Evolutionary conservation across 2,113 vertebrate genomes (phyloP).

Genomic region (Heterochromis multidens): DNA sequence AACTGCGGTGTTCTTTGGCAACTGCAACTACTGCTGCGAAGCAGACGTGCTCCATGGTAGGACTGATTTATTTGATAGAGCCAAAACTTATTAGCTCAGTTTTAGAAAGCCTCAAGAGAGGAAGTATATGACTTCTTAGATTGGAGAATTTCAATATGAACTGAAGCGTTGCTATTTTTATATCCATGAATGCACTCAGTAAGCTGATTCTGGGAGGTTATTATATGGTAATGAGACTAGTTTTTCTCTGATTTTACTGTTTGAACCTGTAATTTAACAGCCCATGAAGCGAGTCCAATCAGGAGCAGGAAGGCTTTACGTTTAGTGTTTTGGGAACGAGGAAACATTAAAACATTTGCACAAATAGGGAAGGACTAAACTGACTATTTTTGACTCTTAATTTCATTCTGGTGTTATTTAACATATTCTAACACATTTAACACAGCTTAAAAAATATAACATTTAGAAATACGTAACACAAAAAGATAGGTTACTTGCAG

Average conservation of each 20-base stretch:
- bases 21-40: no score
- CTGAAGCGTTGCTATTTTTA: accelerated
- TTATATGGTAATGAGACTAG: neutral
- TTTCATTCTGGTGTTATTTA: neutral
- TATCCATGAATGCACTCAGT: neutral
- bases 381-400: no score
- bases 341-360: neutral
- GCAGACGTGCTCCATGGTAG: no score
- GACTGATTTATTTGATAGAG: no score
- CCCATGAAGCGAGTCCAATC: neutral
- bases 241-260: neutral
- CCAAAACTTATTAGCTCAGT: accelerated
- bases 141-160: accelerated
- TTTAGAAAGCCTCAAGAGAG: neutral
- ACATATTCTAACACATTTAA: neutral
- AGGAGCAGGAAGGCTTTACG: accelerated
- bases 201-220: neutral
- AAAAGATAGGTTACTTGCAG: neutral
- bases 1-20: neutral
- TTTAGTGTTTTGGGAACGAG: accelerated
- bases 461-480: accelerated
- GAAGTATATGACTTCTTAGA: accelerated
- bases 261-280: neutral
- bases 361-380: neutral
- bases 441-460: accelerated